Conservation (phyloP, 2,797 vertebrate species). For the Gephyroberyx darwinii region DNA sequence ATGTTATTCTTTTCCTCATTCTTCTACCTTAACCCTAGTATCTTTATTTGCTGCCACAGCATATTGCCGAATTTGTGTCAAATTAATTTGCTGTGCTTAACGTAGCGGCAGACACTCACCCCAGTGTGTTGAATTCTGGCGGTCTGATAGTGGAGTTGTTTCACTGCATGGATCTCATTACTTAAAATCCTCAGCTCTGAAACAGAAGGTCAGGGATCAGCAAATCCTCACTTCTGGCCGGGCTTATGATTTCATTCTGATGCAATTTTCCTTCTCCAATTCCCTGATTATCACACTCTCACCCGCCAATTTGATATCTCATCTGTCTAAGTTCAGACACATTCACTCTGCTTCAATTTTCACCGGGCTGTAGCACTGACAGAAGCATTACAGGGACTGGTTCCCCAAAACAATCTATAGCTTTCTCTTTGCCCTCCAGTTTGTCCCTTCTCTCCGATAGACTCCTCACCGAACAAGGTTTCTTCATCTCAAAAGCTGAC, state of each 20-base stretch:
- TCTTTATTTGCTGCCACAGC: conserved; percentile 41
- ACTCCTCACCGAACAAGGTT: conserved; percentile 1
- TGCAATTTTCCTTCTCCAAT: conserved; percentile 78
- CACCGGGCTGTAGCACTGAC: conserved; percentile 39
- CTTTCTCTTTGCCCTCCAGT: conserved; percentile 11
- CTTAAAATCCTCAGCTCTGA: conserved; percentile 78
- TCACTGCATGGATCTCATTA: conserved; percentile 80
- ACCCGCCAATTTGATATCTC: conserved; percentile 66
- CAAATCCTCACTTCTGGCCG: conserved; percentile 77
- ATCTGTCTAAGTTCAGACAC: conserved; percentile 67
- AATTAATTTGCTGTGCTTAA: conserved; percentile 56
- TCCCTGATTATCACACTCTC: conserved; percentile 65
- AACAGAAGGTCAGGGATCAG: conserved; percentile 83
- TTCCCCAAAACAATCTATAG: conserved; percentile 49
- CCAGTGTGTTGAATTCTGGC: conserved; percentile 36
- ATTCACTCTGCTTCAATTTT: conserved; percentile 66
- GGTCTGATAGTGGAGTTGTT: conserved; percentile 61
- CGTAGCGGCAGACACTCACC: conserved; percentile 24
- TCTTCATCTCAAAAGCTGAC: not conserved
- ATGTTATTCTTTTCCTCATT: conserved; percentile 36
- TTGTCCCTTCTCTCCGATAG: conserved; percentile 3
- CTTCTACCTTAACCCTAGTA: conserved; percentile 41
- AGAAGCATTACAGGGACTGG: conserved; percentile 29
- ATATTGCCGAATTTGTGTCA: conserved; percentile 59
- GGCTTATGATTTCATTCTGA: conserved; percentile 81